Evolutionary conservation across 1,140 invertebrate genomes (phyloP).

Genomic region (Physella acuta): DNA sequence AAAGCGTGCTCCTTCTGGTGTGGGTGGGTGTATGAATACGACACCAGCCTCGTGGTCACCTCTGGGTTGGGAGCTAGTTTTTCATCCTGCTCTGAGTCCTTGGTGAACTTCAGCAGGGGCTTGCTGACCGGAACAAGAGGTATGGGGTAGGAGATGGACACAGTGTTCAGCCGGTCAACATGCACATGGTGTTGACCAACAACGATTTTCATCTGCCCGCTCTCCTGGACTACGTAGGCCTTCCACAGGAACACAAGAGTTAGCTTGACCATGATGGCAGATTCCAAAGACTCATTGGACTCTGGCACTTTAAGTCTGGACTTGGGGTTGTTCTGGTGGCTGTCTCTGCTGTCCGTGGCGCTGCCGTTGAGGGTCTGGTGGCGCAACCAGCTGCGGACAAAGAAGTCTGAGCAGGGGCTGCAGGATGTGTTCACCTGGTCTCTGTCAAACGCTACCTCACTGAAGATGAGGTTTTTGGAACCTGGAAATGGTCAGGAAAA

Average conservation of each 20-base stretch:
- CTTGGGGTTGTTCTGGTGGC: background rate
- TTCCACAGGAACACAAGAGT: constrained; percentile 56
- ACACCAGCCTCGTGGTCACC: constrained; percentile 47
- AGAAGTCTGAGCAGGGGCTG: constrained; percentile 56
- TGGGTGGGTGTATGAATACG: constrained; percentile 46
- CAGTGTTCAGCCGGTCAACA: constrained; percentile 46
- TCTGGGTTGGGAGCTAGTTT: constrained; percentile 39
- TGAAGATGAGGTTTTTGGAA: constrained; percentile 27
- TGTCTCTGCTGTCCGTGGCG: background rate
- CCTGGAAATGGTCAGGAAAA: constrained; percentile 20
- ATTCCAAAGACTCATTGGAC: constrained; percentile 31
- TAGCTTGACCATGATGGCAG: constrained; percentile 47
- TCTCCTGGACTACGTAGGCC: constrained; percentile 50
- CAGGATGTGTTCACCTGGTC: constrained; percentile 36
- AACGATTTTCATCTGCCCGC: constrained; percentile 45
- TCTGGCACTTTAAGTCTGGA: background rate
- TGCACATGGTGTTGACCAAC: constrained; percentile 56
- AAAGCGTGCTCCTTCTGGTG: constrained; percentile 44
- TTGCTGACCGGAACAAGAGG: constrained; percentile 41
- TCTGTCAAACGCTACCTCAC: constrained; percentile 44
- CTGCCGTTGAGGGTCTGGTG: background rate
- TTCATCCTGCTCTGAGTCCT: constrained; percentile 34
- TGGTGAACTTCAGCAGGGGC: constrained; percentile 45
- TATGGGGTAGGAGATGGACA: constrained; percentile 49
- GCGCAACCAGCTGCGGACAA: constrained; percentile 36